Evolutionary conservation across 1,140 invertebrate genomes (phyloP), one percentile per base, ranked within the genome.

Genomic region (Drosophila insularis): DNA sequence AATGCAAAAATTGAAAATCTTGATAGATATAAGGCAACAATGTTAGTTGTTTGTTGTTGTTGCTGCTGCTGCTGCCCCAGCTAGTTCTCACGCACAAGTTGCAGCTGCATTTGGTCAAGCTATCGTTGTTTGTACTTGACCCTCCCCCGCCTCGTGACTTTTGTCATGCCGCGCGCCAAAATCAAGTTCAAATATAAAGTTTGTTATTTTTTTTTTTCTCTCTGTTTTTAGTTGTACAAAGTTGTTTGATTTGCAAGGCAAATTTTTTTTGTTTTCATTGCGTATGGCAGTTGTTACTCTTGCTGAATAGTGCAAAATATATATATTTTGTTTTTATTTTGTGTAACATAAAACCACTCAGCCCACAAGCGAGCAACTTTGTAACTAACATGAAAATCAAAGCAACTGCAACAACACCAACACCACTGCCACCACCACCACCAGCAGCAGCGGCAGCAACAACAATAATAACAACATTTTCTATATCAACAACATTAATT

Each of bases 401-500:
- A 75, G 68, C 69, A 60, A 64, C 58, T 61, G 58, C 74, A 62
- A 70, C 74, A 70, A 46, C 71, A 64, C 8, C 32, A 35, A 35
- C 32, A 63, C 35, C 35, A 37, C 23, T 23, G 23, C 11, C 35
- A 13, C 35, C 35, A 37, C 11, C 68, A 58, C 31, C 56, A 66
- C 31, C 54, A 80, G 39, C 71, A 69, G 79, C 80, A 54, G 54
- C 68, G 69, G 3, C 71, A 70, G 46, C 67, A 65, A 46, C 63
- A 60, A 61, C 46, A 68, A 61, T 31, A 80, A 54, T 67, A 70
- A 82, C 80, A 55, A 59, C 67, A 72, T 72, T 72, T 89, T 63
- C 68, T 71, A 66, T 89, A 89, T 89, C 84, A 89, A 70, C 80
- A 89, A 89, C 85, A 89, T 89, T 89, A 89, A 89, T 89, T 89